Percentiles rank a stretch among this genome's conserved stretches.
Evolutionary conservation across 2,797 vertebrate species (phyloP).

Genomic region (Darevskia nairensis): DNA sequence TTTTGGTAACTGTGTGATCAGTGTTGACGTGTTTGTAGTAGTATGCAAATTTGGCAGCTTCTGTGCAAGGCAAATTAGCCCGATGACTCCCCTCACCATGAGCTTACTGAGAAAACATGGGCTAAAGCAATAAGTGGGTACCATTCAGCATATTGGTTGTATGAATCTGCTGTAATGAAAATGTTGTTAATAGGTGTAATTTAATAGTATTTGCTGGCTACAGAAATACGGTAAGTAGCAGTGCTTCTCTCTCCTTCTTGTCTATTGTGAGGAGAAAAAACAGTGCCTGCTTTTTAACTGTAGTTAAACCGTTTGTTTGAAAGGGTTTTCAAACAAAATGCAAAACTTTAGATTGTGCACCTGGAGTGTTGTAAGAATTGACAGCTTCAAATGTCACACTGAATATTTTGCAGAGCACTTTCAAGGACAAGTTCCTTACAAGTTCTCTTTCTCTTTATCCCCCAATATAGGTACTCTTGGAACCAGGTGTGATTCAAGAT

Average conservation of each 20-base stretch:
- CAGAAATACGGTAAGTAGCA: not conserved
- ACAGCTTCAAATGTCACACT: not conserved
- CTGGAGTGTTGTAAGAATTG: not conserved
- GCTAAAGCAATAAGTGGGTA: not conserved
- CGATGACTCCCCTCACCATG: not conserved
- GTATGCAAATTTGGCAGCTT: not conserved
- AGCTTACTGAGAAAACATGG: not conserved
- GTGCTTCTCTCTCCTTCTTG: not conserved
- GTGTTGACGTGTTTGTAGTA: not conserved
- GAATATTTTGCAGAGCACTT: constrained; percentile 5
- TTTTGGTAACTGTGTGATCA: not conserved
- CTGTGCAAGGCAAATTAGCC: not conserved
- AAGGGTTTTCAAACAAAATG: not conserved
- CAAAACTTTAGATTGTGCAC: not conserved
- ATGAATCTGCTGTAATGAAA: no score
- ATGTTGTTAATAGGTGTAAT: not conserved
- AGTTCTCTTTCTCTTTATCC: constrained; percentile 65
- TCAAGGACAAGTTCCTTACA: not conserved
- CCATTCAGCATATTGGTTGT: not conserved
- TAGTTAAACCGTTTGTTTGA: not conserved
- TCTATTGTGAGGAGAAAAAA: not conserved
- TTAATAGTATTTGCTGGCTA: not conserved
- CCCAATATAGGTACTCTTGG: constrained; percentile 88
- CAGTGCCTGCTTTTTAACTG: not conserved
- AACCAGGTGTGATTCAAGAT: constrained; percentile 94